Conservation (phyloP, 2,113 vertebrate species). For the Prionailurus viverrinus region DNA sequence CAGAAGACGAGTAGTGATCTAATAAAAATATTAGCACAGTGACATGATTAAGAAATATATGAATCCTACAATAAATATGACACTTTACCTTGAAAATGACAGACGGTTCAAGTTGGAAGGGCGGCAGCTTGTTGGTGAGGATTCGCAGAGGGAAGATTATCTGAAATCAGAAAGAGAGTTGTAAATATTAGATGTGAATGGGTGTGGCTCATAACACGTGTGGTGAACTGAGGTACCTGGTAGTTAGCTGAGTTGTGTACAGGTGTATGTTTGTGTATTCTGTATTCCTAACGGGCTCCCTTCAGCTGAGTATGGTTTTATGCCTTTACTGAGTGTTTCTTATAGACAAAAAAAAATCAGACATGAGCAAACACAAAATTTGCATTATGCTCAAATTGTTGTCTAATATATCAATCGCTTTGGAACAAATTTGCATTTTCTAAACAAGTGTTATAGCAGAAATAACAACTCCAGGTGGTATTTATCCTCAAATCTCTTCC, state of each 20-base stretch:
- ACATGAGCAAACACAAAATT: background rate
- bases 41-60: background rate
- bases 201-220: background rate
- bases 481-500: background rate
- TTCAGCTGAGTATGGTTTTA: background rate
- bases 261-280: accelerated
- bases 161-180: background rate
- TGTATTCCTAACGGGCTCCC: background rate
- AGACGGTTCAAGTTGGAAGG: background rate
- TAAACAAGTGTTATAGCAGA: background rate
- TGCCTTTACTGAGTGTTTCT: background rate
- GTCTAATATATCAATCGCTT: background rate
- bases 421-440: background rate
- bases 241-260: background rate
- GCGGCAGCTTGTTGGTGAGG: background rate
- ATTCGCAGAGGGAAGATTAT: background rate
- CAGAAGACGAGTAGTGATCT: background rate
- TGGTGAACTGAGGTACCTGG: background rate
- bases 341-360: constrained; percentile 18
- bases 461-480: background rate
- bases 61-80: background rate
- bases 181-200: background rate
- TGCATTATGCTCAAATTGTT: background rate
- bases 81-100: background rate
- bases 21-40: background rate